These are phyloP conservation scores for Drosophila pruinosa DNA, from an alignment of 1,140 invertebrate species.

Conservation along the genomic window DNA sequence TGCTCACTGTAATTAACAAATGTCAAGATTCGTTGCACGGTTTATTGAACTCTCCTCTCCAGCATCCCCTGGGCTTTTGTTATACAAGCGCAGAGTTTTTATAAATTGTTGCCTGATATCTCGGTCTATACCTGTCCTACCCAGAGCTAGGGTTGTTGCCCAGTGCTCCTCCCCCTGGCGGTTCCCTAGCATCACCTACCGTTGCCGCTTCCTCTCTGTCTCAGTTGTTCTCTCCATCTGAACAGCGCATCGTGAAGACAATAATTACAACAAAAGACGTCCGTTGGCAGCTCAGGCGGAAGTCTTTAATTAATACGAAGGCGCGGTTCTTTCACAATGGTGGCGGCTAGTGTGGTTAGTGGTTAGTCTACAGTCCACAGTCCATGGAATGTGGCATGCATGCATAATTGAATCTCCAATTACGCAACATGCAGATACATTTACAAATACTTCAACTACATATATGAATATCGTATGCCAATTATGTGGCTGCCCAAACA, in stretches of 20 bases:
- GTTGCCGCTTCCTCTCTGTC: not conserved
- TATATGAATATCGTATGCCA: not conserved
- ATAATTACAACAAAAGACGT: slow-evolving; percentile 75
- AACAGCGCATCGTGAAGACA: slow-evolving; percentile 50
- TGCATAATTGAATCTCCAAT: slow-evolving; percentile 72
- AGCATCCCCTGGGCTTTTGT: slow-evolving; percentile 12
- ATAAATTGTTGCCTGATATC: not conserved
- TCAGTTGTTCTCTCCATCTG: slow-evolving; percentile 16
- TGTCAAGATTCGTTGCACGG: not conserved
- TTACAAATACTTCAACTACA: slow-evolving; percentile 14
- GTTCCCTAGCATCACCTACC: not conserved
- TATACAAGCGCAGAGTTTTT: not conserved
- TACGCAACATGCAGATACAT: slow-evolving; percentile 53
- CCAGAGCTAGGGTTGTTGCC: slow-evolving; percentile 5
- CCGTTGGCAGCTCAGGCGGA: slow-evolving; percentile 47
- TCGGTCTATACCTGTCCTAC: not conserved
- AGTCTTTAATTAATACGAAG: slow-evolving; percentile 74
- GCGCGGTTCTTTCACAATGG: slow-evolving; percentile 27
- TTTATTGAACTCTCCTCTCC: slow-evolving; percentile 17
- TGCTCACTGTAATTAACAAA: slow-evolving; percentile 4
- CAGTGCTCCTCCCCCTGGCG: not conserved
- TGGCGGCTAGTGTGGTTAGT: slow-evolving; percentile 3
- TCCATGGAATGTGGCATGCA: slow-evolving; percentile 28
- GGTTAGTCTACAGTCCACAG: slow-evolving; percentile 8
- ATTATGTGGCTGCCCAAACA: slow-evolving; percentile 2